Base-by-base conservation (phyloP, 1,140 invertebrate species). In the Leptinotarsa lineolata region DNA sequence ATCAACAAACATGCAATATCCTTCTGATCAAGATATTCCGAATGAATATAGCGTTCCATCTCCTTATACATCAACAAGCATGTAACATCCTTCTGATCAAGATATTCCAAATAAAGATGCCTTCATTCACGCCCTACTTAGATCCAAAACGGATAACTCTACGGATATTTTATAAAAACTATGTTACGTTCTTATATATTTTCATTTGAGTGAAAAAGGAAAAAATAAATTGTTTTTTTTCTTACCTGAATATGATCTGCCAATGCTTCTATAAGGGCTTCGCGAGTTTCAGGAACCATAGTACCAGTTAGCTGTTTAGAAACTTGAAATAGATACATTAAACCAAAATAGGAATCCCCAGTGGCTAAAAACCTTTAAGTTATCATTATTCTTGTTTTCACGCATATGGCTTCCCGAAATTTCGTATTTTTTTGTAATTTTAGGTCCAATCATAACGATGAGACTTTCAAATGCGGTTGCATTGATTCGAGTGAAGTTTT, bases 351-450 rank as follows among this genome's bases (percentile, higher is more conserved):
- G 12, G 76, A 77, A 63, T 82, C 77, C 48, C 80, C 80, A 58
- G 74, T 79, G 8, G 80, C 80, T 59, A 81, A 72, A 74, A 76
- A 81, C 44, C 79, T 44, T 39, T 78, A 68, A 20, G 80, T 81
- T 60, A 82, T 65, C 60, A 78, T 76, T 46, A 81, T 73, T 68
- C 75, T 74, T 45, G 72, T 76, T 77, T 74, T 45, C 13, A 73
- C 30, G 20, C 73, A 67, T 60, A 82, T 78, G 30, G 80, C 75
- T 72, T 78, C 75, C 71, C 81, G 65, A 44, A 68, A 78, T 13
- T 74, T 73, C 24, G 80, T 82, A 69, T 81, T 77, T 70, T 78
- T 72, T 77, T 24, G 44, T 61, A 39, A 82, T 81, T 77, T 76
- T 78, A 65, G 74, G 61, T 68, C 69, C 74, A 64, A 76, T 66